phyloP scores from a whole-genome alignment of 1,140 invertebrate species.

The Polypedilum vanderplanki region DNA sequence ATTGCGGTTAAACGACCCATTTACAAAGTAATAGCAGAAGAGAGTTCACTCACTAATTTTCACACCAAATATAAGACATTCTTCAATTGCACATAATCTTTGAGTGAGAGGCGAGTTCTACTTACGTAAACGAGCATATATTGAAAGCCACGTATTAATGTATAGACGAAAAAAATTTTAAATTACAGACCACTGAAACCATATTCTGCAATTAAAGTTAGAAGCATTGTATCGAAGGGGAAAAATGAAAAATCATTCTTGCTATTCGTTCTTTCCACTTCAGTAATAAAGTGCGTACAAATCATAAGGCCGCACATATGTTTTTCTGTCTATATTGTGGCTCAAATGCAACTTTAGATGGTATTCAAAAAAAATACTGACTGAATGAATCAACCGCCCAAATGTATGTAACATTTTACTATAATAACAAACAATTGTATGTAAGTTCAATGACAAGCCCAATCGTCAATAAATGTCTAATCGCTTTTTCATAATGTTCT shows the following conservation, averaged over 20 bases:
- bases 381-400: background rate
- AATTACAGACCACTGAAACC: background rate
- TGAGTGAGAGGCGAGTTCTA: too few species aligned
- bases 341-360: slow-evolving; percentile 4
- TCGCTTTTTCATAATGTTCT: slow-evolving; percentile 1
- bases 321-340: background rate
- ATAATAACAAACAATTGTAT: background rate
- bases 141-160: background rate
- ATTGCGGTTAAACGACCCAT: too few species aligned
- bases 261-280: background rate
- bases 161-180: background rate
- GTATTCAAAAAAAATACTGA: slow-evolving; percentile 4
- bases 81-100: too few species aligned
- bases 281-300: slow-evolving; percentile 18
- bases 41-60: too few species aligned
- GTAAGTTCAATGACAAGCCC: slow-evolving; percentile 28
- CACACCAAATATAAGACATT: too few species aligned
- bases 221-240: background rate
- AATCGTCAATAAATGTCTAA: slow-evolving; percentile 24
- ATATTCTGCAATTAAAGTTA: background rate
- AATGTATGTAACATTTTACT: background rate
- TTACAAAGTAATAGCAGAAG: too few species aligned
- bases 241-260: background rate
- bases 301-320: background rate
- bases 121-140: too few species aligned